Conservation (phyloP, 2,888 invertebrate species). For the Eilema caniola region DNA sequence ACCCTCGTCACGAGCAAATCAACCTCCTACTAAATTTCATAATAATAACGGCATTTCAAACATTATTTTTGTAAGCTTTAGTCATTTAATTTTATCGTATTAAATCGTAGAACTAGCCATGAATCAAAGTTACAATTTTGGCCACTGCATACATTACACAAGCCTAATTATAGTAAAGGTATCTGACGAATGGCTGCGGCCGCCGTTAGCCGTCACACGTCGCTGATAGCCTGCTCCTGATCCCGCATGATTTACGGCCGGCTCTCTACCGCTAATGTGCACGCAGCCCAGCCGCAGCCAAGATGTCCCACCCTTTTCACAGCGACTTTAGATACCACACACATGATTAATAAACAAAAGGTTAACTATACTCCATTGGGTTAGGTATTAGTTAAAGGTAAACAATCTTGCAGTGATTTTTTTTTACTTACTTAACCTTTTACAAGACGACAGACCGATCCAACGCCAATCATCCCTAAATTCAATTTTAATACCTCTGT, state of each 20-base stretch:
- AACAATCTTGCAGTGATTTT: too few relatives aligned
- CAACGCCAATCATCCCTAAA: too few relatives aligned
- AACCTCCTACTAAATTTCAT: too few relatives aligned
- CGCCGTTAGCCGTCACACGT: constrained; percentile 48
- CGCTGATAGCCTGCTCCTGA: constrained; percentile 72
- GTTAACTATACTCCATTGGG: too few relatives aligned
- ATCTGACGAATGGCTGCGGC: constrained; percentile 20
- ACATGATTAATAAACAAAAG: constrained; percentile 15
- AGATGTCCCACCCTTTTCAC: constrained; percentile 53
- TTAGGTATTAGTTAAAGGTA: too few relatives aligned
- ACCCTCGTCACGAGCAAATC: too few relatives aligned
- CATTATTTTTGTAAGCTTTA: not conserved
- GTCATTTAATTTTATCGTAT: too few relatives aligned
- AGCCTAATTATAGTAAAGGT: constrained; percentile 37
- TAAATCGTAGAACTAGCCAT: not conserved
- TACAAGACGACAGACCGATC: too few relatives aligned
- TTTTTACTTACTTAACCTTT: too few relatives aligned
- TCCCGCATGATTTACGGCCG: constrained; percentile 76
- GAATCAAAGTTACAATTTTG: not conserved
- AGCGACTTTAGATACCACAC: constrained; percentile 42
- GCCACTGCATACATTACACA: constrained; percentile 17
- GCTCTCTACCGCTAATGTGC: constrained; percentile 61
- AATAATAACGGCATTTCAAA: not conserved
- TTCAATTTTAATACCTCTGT: too few relatives aligned
- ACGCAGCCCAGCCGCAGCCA: constrained; percentile 58